Evolutionary conservation across 2,113 vertebrate genomes (phyloP).

Genomic region (Gyps fulvus): DNA sequence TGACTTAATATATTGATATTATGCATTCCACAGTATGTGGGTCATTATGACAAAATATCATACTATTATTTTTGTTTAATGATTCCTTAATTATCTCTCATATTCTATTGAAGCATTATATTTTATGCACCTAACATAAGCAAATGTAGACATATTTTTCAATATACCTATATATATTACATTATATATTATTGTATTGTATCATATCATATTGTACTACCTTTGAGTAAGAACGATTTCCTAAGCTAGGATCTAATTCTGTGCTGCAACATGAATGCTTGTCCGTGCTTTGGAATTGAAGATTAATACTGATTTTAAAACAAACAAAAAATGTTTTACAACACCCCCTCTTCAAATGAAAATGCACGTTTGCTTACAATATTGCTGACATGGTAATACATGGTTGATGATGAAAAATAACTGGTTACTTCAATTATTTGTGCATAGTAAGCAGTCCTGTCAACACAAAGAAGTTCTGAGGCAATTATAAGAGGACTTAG

Average conservation of each 20-base stretch:
- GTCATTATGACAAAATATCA: background rate
- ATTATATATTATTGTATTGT: background rate
- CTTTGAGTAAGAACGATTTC: background rate
- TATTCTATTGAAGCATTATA: background rate
- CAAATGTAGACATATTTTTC: background rate
- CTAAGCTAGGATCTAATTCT: background rate
- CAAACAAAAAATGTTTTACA: background rate
- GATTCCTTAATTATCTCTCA: background rate
- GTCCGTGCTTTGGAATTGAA: background rate
- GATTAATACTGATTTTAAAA: background rate
- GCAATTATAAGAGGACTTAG: background rate
- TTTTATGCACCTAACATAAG: background rate
- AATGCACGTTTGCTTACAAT: background rate
- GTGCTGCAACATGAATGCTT: background rate
- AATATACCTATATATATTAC: background rate
- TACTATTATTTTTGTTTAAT: background rate
- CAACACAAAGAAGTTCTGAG: background rate
- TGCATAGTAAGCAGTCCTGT: background rate
- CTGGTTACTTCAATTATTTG: background rate
- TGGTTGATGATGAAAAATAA: conserved; percentile 20
- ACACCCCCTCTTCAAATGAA: background rate
- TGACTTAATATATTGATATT: background rate
- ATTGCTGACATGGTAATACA: conserved; percentile 2
- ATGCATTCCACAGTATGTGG: background rate
- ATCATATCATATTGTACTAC: background rate